These are phyloP conservation scores for Ceratotherium simum DNA, from an alignment of 2,113 vertebrate species.

Conservation along the genomic window DNA sequence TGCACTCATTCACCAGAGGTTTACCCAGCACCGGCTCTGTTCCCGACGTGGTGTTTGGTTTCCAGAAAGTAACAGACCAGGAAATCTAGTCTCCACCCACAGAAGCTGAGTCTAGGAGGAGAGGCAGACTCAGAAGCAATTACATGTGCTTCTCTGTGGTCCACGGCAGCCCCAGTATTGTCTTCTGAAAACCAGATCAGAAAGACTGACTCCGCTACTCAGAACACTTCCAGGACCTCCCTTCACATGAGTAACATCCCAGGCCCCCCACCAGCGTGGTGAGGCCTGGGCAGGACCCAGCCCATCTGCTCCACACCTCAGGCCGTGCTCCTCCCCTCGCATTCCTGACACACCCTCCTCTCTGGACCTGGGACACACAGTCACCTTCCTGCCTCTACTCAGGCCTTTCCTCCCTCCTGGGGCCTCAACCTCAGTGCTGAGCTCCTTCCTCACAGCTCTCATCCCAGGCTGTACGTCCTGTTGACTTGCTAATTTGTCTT, in stretches of 20 bases:
- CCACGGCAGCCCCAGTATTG: fast-evolving
- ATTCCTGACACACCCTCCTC: background rate
- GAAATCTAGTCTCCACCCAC: background rate
- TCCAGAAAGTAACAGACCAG: background rate
- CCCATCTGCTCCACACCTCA: background rate
- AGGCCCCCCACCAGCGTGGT: background rate
- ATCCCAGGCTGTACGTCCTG: fast-evolving
- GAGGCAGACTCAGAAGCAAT: background rate
- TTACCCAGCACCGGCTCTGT: background rate
- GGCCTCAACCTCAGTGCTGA: background rate
- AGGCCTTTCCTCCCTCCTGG: background rate
- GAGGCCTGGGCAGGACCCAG: too few relatives aligned
- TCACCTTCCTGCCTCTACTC: background rate
- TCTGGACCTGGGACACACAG: background rate
- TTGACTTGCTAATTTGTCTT: background rate
- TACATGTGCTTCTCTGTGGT: background rate
- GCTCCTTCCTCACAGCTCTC: background rate
- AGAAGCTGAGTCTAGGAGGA: background rate
- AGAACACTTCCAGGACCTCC: background rate
- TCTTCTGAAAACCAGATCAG: background rate
- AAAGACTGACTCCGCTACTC: background rate
- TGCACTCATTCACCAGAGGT: background rate
- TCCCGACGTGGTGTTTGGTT: background rate
- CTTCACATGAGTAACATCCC: background rate
- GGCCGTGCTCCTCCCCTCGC: fast-evolving